These are phyloP conservation scores for Rhizomys pruinosus DNA, from an alignment of 2,113 vertebrate genomes.

Conservation along the genomic window DNA sequence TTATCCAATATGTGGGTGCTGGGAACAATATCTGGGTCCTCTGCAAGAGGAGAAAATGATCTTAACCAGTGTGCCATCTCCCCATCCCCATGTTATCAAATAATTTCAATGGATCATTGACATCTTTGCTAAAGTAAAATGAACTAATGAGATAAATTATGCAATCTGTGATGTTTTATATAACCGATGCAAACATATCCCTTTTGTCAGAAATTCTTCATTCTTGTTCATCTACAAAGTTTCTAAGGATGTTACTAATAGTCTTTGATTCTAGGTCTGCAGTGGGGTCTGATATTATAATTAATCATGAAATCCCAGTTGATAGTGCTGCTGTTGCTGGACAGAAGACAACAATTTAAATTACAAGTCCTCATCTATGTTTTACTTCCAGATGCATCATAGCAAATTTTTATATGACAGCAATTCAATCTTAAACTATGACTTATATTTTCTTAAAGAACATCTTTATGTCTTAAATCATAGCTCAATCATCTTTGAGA, in stretches of 20 bases:
- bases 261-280: background rate
- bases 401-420: constrained; percentile 1
- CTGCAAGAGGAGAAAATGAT: too few species aligned
- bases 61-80: too few species aligned
- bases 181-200: constrained; percentile 6
- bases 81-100: background rate
- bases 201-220: background rate
- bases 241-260: background rate
- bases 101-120: background rate
- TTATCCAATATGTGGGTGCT: too few species aligned
- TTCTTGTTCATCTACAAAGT: background rate
- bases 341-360: background rate
- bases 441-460: background rate
- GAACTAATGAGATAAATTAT: constrained; percentile 19
- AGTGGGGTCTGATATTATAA: background rate
- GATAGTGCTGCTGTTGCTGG: background rate
- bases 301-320: background rate
- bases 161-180: background rate
- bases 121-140: background rate
- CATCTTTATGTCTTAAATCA: constrained; percentile 16
- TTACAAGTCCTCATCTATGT: background rate
- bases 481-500: background rate
- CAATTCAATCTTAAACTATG: background rate
- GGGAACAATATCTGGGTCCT: too few species aligned
- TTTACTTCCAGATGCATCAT: background rate